A percentile compares a stretch with the other conserved stretches of the same genome.
phyloP scores from a whole-genome alignment of 2,113 vertebrate genomes.

The Psittacula cyanocephala region DNA sequence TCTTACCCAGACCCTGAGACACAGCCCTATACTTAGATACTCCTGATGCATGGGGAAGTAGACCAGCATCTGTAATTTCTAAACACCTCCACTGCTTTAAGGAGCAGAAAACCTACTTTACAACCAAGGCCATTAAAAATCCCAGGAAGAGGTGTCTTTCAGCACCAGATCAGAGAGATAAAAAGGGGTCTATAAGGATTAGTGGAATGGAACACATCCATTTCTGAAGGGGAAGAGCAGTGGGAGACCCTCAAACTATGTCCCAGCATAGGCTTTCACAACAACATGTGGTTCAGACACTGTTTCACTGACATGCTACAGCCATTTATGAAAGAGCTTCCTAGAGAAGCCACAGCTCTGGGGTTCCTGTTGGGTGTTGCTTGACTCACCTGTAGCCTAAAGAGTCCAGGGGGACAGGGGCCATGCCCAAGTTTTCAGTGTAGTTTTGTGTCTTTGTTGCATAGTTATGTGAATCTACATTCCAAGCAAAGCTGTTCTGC shows the following conservation, averaged over 20 bases:
- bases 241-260: neutral
- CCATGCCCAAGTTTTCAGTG: conserved; percentile 75
- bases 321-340: neutral
- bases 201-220: too few species aligned
- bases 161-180: too few species aligned
- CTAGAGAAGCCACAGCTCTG: neutral
- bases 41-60: neutral
- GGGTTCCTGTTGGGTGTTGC: neutral
- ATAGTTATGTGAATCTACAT: conserved; percentile 80
- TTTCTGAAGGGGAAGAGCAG: neutral
- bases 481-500: conserved; percentile 80
- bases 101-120: too few species aligned
- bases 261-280: neutral
- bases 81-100: neutral
- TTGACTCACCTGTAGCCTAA: conserved; percentile 83
- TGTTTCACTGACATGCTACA: neutral
- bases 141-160: too few species aligned
- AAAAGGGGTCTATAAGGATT: too few species aligned
- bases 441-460: conserved; percentile 85
- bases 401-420: conserved; percentile 74
- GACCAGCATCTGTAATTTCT: neutral
- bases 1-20: neutral
- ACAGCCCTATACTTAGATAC: neutral
- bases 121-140: too few species aligned
- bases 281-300: too few species aligned